These are phyloP conservation scores for Pteruthius melanotis DNA, from an alignment of 2,113 vertebrate species.

Conservation along the genomic window DNA sequence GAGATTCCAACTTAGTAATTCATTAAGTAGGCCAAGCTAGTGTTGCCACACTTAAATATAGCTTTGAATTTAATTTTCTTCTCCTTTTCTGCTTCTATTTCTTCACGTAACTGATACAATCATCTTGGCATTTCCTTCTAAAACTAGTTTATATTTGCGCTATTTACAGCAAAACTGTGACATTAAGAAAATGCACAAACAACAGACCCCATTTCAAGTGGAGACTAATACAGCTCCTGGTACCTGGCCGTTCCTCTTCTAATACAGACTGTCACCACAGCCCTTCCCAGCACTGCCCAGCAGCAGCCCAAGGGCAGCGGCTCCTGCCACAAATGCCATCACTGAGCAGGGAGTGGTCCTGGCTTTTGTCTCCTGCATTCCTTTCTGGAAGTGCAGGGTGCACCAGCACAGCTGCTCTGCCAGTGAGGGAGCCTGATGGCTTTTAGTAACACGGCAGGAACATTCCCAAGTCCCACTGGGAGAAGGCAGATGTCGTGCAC, in stretches of 20 bases:
- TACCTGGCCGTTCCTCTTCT: background rate
- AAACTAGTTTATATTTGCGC: background rate
- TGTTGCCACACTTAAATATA: background rate
- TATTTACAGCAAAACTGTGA: background rate
- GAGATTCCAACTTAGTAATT: background rate
- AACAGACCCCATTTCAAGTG: background rate
- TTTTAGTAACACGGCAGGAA: background rate
- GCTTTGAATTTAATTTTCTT: background rate
- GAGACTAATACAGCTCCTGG: background rate
- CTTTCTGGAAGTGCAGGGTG: accelerated
- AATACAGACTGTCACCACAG: background rate
- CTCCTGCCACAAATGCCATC: accelerated
- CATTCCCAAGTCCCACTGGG: background rate
- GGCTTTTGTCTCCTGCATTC: background rate
- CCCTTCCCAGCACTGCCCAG: accelerated
- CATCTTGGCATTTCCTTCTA: no score
- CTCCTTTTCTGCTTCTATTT: background rate
- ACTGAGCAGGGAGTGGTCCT: accelerated
- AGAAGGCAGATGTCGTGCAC: background rate
- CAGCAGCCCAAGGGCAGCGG: accelerated
- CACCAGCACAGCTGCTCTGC: background rate
- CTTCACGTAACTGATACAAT: background rate
- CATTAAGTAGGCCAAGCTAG: background rate
- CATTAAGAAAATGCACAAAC: background rate
- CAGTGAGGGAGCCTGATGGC: accelerated